These are phyloP conservation scores for Columba livia DNA, from an alignment of 2,113 vertebrate genomes.

Conservation along the genomic window DNA sequence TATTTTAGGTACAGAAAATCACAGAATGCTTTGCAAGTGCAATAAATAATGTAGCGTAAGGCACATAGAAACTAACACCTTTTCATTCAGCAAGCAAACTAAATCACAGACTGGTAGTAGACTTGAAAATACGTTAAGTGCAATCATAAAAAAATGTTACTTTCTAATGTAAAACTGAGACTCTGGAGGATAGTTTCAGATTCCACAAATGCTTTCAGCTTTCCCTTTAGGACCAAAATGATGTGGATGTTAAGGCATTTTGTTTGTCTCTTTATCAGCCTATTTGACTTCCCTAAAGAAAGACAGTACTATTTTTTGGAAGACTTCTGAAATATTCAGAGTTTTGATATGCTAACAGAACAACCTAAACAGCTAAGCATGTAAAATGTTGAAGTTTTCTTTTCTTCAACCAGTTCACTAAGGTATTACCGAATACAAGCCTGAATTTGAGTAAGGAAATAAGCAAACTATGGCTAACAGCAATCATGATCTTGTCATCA, in stretches of 20 bases:
- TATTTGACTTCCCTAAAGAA: not conserved
- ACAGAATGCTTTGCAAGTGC: not conserved
- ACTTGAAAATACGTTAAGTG: constrained; percentile 28
- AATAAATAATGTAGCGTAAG: constrained; percentile 6
- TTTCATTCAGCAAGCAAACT: not conserved
- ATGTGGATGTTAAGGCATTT: not conserved
- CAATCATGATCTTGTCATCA: not conserved
- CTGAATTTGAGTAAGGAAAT: not conserved
- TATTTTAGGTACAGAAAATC: not conserved
- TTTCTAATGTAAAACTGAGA: constrained; percentile 11
- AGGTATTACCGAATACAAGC: not conserved
- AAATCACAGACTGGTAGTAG: not conserved
- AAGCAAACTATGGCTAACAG: not conserved
- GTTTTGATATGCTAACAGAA: not conserved
- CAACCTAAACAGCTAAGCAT: not conserved
- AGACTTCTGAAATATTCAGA: constrained; percentile 12
- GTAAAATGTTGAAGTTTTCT: not conserved
- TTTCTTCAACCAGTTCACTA: not conserved
- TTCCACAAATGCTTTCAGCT: constrained; percentile 7
- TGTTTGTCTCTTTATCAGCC: not conserved
- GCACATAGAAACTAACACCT: not conserved
- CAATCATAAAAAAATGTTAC: not conserved
- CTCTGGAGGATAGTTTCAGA: constrained; percentile 23
- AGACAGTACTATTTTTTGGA: not conserved
- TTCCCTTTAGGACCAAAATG: not conserved